Evolutionary conservation across 2,113 vertebrate species (phyloP).

Genomic region (Pica pica): DNA sequence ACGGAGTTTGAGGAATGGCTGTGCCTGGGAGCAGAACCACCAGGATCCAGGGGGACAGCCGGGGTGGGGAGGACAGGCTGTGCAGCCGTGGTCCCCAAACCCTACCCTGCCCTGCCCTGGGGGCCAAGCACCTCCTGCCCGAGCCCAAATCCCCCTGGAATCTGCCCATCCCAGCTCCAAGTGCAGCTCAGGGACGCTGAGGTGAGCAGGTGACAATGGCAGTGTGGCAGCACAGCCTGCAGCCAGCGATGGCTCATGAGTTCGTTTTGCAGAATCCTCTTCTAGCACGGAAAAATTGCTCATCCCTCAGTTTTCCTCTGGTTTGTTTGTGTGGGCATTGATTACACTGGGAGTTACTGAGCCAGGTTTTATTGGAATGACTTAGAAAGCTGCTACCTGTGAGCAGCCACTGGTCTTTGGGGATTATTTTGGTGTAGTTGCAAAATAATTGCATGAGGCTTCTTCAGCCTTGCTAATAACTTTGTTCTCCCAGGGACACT

Average conservation of each 20-base stretch:
- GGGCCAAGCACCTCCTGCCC: rapidly evolving
- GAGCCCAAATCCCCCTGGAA: background rate
- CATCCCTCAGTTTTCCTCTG: background rate
- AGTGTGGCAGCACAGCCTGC: background rate
- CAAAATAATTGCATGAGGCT: constrained; percentile 21
- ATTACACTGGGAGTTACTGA: background rate
- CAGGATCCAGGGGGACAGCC: background rate
- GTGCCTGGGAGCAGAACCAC: background rate
- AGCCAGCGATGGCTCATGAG: rapidly evolving
- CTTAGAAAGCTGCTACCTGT: constrained; percentile 30
- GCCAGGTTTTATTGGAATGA: constrained; percentile 12
- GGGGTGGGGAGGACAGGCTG: rapidly evolving
- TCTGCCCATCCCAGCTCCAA: background rate
- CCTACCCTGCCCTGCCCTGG: background rate
- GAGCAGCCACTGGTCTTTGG: background rate
- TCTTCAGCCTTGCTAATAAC: constrained; percentile 9
- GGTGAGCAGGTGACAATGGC: background rate
- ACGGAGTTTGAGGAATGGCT: background rate
- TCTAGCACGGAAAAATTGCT: background rate
- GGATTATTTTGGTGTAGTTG: constrained; percentile 17
- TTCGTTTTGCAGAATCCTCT: background rate
- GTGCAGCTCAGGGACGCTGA: background rate
- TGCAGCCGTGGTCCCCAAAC: background rate
- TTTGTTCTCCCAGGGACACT: background rate
- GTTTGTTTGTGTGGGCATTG: constrained; percentile 26